Evolutionary conservation across 1,140 invertebrate genomes (phyloP).

Genomic region (Sminthurinus signatus): DNA sequence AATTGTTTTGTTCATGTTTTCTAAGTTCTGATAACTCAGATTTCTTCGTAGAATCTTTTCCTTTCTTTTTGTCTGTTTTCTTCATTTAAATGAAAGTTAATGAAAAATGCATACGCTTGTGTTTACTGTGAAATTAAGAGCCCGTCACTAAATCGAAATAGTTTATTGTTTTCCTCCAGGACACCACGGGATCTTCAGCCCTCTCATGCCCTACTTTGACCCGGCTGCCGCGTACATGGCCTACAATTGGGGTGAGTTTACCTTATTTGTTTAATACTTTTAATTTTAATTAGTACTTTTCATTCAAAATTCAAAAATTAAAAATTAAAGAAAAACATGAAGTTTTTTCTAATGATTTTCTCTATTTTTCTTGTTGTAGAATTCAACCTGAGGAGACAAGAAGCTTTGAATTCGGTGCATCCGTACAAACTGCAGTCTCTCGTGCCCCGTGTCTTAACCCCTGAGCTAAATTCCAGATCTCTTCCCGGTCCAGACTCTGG

Average conservation of each 20-base stretch:
- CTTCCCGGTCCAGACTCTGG: neutral
- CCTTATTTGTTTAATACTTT: neutral
- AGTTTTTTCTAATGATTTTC: too few species aligned
- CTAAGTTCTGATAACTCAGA: too few species aligned
- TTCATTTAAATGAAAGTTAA: too few species aligned
- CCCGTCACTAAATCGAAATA: slow-evolving; percentile 14
- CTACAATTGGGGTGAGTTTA: slow-evolving; percentile 36
- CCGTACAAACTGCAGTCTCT: neutral
- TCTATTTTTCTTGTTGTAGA: too few species aligned
- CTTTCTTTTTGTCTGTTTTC: too few species aligned
- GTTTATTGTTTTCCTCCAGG: slow-evolving; percentile 41
- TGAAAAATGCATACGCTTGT: too few species aligned
- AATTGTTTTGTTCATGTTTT: neutral
- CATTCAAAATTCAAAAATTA: too few species aligned
- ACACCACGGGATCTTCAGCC: slow-evolving; percentile 41
- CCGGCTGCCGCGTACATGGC: slow-evolving; percentile 42
- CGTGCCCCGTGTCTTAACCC: slow-evolving; percentile 11
- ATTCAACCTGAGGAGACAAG: too few species aligned
- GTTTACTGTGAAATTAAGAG: neutral
- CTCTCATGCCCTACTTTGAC: slow-evolving; percentile 41
- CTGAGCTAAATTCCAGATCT: neutral
- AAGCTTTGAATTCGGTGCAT: neutral
- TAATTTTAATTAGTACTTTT: too few species aligned
- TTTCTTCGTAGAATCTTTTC: too few species aligned
- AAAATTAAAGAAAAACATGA: too few species aligned